Percentiles rank a stretch among this genome's conserved stretches.
Conservation (phyloP, 2,113 vertebrate species). For the Athene cunicularia region DNA sequence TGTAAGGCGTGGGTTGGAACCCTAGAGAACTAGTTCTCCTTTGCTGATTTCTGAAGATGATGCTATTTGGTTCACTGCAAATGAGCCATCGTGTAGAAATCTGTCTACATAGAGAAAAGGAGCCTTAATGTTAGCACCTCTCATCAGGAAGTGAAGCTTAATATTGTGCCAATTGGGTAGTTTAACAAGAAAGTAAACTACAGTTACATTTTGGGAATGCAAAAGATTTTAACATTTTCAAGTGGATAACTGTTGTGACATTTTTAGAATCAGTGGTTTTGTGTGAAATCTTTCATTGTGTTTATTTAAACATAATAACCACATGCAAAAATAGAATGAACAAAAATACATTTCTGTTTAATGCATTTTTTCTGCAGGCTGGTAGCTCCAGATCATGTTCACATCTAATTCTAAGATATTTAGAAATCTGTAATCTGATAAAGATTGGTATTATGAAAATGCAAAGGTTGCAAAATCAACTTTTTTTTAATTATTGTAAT, state of each 20-base stretch:
- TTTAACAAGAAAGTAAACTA: background rate
- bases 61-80: background rate
- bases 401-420: background rate
- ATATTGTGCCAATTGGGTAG: background rate
- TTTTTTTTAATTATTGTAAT: background rate
- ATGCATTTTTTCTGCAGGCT: background rate
- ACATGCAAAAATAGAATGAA: background rate
- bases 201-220: background rate
- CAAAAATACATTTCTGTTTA: background rate
- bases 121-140: background rate
- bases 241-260: background rate
- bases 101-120: background rate
- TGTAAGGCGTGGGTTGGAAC: rapidly evolving
- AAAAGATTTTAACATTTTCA: background rate
- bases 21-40: background rate
- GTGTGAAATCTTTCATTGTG: background rate
- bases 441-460: background rate
- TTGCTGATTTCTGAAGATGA: background rate
- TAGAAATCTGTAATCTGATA: background rate
- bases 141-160: background rate
- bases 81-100: background rate
- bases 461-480: background rate
- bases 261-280: background rate
- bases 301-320: background rate
- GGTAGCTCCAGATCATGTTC: background rate